Conservation (phyloP, 2,797 vertebrate species). For the Tragopan temminckii region DNA sequence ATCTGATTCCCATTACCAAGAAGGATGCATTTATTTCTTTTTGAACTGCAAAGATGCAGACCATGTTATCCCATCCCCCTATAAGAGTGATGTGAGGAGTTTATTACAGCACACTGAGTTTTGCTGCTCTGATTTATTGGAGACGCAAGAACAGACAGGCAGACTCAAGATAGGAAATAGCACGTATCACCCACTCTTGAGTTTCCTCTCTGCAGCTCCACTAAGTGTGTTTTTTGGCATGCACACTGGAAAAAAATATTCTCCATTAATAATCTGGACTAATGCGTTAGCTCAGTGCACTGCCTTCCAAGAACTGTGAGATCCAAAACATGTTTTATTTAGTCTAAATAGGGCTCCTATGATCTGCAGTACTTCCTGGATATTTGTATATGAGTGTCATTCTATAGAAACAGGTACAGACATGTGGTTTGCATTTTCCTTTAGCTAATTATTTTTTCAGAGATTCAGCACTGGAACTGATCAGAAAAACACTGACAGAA, state of each 20-base stretch:
- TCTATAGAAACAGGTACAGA: constrained; percentile 37
- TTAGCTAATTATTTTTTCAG: constrained; percentile 33
- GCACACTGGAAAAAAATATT: constrained; percentile 30
- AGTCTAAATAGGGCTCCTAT: constrained; percentile 21
- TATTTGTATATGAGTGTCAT: not conserved
- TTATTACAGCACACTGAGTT: not conserved
- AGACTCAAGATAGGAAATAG: constrained; percentile 37
- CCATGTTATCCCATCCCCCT: not conserved
- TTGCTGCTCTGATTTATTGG: constrained; percentile 17
- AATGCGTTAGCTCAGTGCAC: not conserved
- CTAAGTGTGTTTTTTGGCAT: constrained; percentile 42
- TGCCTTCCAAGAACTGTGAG: constrained; percentile 35
- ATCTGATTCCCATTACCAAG: constrained; percentile 15
- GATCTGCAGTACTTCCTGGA: constrained; percentile 24
- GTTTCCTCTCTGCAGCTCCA: constrained; percentile 34
- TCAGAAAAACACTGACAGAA: not conserved
- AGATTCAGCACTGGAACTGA: not conserved
- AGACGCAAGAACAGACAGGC: constrained; percentile 31
- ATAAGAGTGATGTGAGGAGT: not conserved
- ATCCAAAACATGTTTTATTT: constrained; percentile 45
- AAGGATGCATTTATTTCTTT: constrained; percentile 3
- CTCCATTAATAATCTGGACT: constrained; percentile 49
- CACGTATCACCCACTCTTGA: constrained; percentile 4
- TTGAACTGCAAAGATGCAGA: constrained; percentile 10
- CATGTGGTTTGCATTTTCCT: constrained; percentile 44